Evolutionary conservation across 2,113 vertebrate genomes (phyloP).

Genomic region (Procavia capensis): DNA sequence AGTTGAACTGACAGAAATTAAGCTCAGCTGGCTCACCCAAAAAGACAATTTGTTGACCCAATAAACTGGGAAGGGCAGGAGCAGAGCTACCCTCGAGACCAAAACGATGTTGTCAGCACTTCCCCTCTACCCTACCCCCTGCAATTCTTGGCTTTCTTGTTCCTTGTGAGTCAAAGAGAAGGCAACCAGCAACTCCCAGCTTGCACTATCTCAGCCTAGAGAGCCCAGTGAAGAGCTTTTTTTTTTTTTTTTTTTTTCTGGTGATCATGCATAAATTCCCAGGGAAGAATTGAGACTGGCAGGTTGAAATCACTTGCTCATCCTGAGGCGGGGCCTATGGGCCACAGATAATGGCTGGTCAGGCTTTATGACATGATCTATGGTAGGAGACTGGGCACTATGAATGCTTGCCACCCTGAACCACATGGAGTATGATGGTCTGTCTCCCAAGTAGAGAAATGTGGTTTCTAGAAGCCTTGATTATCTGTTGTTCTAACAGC

Average conservation of each 20-base stretch:
- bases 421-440: not conserved
- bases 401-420: not conserved
- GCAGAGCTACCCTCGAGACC: slow-evolving; percentile 6
- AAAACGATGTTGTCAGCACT: not conserved
- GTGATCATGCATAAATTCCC: not conserved
- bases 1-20: slow-evolving; percentile 65
- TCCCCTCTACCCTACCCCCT: not conserved
- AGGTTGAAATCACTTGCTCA: not conserved
- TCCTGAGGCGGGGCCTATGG: not conserved
- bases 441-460: not conserved
- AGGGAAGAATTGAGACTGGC: not conserved
- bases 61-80: slow-evolving; percentile 41
- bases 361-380: not conserved
- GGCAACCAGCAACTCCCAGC: not conserved
- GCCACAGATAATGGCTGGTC: not conserved
- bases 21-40: slow-evolving; percentile 45
- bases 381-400: not conserved
- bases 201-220: not conserved
- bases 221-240: not conserved
- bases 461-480: slow-evolving; percentile 21
- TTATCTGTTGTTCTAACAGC: not conserved
- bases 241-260: not conserved
- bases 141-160: not conserved
- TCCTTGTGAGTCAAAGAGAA: not conserved
- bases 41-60: slow-evolving; percentile 49